A percentile compares a stretch with the other conserved stretches of the same genome.
Evolutionary conservation across 2,113 vertebrate genomes (phyloP).

Genomic region (Lutjanus erythropterus): DNA sequence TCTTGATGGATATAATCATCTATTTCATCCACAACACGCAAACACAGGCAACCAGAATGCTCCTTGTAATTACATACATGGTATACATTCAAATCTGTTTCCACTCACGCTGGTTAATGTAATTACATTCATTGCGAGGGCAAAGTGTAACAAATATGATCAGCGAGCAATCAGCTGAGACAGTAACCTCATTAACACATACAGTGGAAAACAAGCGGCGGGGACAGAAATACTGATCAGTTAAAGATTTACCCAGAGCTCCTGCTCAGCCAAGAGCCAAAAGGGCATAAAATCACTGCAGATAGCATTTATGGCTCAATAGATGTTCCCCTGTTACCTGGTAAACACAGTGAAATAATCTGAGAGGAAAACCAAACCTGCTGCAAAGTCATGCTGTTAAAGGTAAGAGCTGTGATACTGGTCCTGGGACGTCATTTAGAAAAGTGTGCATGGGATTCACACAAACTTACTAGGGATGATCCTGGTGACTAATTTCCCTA

Average conservation of each 20-base stretch:
- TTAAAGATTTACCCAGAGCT: too few species aligned
- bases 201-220: background rate
- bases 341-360: too few species aligned
- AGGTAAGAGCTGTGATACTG: too few species aligned
- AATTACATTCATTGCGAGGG: background rate
- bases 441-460: too few species aligned
- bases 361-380: too few species aligned
- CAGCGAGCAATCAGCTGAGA: background rate
- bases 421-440: too few species aligned
- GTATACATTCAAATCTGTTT: background rate
- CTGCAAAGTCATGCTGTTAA: too few species aligned
- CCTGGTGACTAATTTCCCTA: too few species aligned
- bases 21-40: background rate
- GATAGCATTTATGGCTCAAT: too few species aligned
- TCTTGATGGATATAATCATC: constrained; percentile 13
- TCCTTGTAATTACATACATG: constrained; percentile 10
- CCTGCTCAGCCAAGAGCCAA: background rate
- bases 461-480: too few species aligned
- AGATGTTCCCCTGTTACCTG: too few species aligned
- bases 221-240: background rate
- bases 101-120: background rate
- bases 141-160: background rate
- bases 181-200: constrained; percentile 24
- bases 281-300: too few species aligned
- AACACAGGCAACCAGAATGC: background rate